These are phyloP conservation scores for Drosophila gaucha DNA, from an alignment of 2,888 invertebrate species.

Conservation along the genomic window DNA sequence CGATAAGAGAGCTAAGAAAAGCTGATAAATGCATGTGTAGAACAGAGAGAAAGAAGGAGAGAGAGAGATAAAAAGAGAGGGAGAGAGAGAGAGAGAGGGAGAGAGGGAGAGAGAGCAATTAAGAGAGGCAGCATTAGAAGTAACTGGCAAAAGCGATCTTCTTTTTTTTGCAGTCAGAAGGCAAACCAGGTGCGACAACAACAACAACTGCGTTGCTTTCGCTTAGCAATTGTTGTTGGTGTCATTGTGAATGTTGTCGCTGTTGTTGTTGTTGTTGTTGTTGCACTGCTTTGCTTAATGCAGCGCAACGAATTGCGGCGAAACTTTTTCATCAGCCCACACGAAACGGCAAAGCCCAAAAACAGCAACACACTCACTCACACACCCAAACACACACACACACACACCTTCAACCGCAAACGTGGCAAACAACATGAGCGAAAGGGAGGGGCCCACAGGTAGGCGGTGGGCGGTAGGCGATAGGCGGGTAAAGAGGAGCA, in stretches of 20 bases:
- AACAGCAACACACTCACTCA: slow-evolving; percentile 42
- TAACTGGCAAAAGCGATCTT: slow-evolving; percentile 23
- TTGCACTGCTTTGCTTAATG: slow-evolving; percentile 65
- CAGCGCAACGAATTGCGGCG: slow-evolving; percentile 74
- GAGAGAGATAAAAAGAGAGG: not conserved
- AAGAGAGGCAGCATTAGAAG: not conserved
- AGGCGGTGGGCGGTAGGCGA: not conserved
- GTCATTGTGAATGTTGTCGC: slow-evolving; percentile 2
- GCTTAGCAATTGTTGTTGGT: slow-evolving; percentile 26
- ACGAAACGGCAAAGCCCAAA: slow-evolving; percentile 36
- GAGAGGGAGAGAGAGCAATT: not conserved
- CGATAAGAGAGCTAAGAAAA: slow-evolving; percentile 6
- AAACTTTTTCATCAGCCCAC: slow-evolving; percentile 72
- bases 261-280: slow-evolving; percentile 37
- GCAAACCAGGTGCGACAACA: slow-evolving; percentile 38
- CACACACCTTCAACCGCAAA: slow-evolving; percentile 39
- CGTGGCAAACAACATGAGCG: slow-evolving; percentile 38
- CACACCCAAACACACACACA: not conserved
- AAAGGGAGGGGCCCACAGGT: not conserved
- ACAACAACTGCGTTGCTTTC: slow-evolving; percentile 32
- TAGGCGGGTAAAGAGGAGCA: slow-evolving; percentile 8
- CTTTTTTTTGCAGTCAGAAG: slow-evolving; percentile 16
- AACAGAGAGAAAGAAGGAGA: not conserved
- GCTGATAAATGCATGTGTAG: no score
- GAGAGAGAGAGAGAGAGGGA: not conserved